Evolutionary conservation across 2,797 vertebrate genomes (phyloP), one percentile per base, ranked within the genome.

Genomic region (Rhinichthys osculus): DNA sequence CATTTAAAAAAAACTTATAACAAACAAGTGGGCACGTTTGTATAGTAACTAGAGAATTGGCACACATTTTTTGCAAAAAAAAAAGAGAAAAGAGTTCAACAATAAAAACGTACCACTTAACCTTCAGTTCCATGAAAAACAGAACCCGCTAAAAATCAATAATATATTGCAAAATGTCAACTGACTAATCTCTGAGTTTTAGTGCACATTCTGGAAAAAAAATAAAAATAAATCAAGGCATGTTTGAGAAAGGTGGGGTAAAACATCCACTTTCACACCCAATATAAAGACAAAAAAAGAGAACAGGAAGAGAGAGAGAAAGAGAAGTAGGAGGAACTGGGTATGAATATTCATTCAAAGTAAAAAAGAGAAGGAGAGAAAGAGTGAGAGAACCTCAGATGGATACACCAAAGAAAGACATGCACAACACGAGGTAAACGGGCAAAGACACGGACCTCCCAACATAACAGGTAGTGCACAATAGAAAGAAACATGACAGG

Each of bases 91-190:
- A 82, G 38, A 77, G 77, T 42, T 42, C 2, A 82, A 38, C 21
- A 81, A 87, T 79, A 66, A 86, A 86, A 91, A 87, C 44, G 85
- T 90, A 93, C 85, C 89, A 85, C 90, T 89, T 91, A 84, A 93
- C 91, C 93, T 92, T 94, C 92, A 91, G 90, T 91, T 91, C 88
- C 90, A 91, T 92, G 90, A 91, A 90, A 93, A 90, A 89, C 71
- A 86, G 81, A 92, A 92, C 89, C 89, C 88, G 90, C 89, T 90
- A 90, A 89, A 89, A 88, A 91, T 92, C 91, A 91, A 88, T 90
- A 90, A 91, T 93, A 94, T 92, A 95, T 93, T 92, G 92, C 91
- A 94, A 92, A 94, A 91, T 84, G 92, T 91, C 92, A 92, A 90
- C 92, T 93, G 93, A 91, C 92, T 87, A 91, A 92, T 47, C 42